phyloP scores from a whole-genome alignment of 2,113 vertebrate species.

The Microtus pennsylvanicus region DNA sequence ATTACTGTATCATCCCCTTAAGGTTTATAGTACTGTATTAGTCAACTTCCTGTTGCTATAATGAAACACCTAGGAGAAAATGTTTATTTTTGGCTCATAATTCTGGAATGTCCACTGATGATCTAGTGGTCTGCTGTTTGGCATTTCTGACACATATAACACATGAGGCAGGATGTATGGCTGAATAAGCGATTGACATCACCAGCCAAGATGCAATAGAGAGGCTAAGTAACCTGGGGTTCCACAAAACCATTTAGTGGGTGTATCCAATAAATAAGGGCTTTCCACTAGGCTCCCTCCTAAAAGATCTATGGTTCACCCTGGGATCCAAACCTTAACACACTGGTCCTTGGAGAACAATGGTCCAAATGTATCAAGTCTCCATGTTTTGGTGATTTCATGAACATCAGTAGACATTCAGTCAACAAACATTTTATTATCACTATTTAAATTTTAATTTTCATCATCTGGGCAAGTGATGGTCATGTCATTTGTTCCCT shows the following conservation, averaged over 20 bases:
- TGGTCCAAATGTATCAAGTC: neutral
- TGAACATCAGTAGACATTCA: neutral
- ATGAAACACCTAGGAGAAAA: neutral
- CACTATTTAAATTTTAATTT: neutral
- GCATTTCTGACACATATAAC: neutral
- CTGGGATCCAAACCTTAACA: neutral
- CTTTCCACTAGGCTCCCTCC: neutral
- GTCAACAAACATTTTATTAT: neutral
- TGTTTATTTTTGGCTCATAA: neutral
- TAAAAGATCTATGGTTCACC: neutral
- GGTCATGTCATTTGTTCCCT: neutral
- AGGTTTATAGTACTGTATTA: neutral
- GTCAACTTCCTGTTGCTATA: neutral
- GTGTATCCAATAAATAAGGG: neutral
- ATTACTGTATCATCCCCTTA: neutral
- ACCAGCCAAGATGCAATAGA: neutral
- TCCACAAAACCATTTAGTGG: neutral
- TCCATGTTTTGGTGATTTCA: neutral
- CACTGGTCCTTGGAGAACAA: neutral
- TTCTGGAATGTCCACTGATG: neutral
- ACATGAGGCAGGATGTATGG: too few relatives aligned
- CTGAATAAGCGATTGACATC: neutral
- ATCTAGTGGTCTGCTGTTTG: neutral
- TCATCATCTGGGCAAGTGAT: neutral
- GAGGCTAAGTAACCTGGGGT: neutral